Evolutionary conservation across 1,140 invertebrate species (phyloP), one percentile per base, ranked within the genome.

Genomic region (Halesus radiatus): DNA sequence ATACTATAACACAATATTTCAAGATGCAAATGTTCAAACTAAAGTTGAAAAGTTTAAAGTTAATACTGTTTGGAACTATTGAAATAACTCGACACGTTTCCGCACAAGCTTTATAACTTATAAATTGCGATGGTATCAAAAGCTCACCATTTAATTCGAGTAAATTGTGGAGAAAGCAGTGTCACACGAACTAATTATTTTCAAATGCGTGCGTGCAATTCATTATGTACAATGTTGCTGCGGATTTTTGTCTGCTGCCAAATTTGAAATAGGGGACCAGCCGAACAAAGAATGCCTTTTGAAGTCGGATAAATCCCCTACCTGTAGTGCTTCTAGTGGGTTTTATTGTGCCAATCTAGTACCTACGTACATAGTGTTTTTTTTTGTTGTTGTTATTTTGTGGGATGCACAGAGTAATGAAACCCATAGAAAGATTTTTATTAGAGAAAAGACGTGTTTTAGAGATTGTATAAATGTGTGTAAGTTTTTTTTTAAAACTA

Each of bases 231-330:
- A 32, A 26, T 32, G 62, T 64, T 26, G 18, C 56, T 16, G 23
- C 18, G 56, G 18, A 60, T 60, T 37, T 68, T 68, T 68, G 29
- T 68, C n/a, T 45, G 16, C 29, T 32, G 23, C 26, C 64, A 18
- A 68, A 68, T 68, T 37, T 32, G 16, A 32, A 68, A 29, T 64
- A 13, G 64, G 64, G 64, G 64, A 68, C 58, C 13, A 60, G n/a
- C 5, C 64, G 7, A 60, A 68, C 64, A 68, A 68, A 68, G 64
- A 68, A 18, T 68, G 64, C 16, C 64, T 45, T 68, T 68, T 68
- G 64, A 68, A 68, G 64, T 37, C 32, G 23, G 64, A 16, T 68
- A 68, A 15, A 7, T 37, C n/a, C 26, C 20, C 20, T 60, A 23
- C 13, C 23, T 60, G 13, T 22, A 15, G 58, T 60, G 13, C 20